A percentile compares a stretch with the other conserved stretches of the same genome.
Conservation (phyloP, 1,140 invertebrate genomes). For the Cherax quadricarinatus region DNA sequence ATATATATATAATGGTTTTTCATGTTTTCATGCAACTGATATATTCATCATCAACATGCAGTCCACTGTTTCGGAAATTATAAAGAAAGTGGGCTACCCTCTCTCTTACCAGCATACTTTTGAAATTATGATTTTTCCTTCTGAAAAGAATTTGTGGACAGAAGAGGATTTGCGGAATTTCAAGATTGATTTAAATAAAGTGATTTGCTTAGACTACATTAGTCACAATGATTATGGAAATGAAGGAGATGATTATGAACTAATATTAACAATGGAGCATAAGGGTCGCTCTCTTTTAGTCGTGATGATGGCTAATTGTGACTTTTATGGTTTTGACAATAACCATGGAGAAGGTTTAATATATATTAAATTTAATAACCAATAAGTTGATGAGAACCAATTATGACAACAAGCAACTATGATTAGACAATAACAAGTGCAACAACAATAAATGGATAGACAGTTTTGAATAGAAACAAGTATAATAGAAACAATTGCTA, state of each 20-base stretch:
- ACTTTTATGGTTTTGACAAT: background rate
- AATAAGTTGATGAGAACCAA: no score
- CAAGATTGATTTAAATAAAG: background rate
- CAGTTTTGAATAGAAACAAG: no score
- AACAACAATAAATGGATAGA: no score
- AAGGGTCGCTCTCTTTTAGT: conserved; percentile 4
- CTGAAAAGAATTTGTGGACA: background rate
- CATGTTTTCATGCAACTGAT: no score
- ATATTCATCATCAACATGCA: no score
- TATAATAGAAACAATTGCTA: no score
- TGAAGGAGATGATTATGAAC: background rate
- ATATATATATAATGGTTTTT: no score
- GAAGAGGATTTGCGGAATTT: conserved; percentile 1
- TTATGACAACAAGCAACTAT: no score
- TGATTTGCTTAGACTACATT: conserved; percentile 41
- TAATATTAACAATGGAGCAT: conserved; percentile 17
- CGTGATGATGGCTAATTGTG: conserved; percentile 12
- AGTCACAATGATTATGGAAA: background rate
- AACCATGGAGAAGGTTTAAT: conserved; percentile 34
- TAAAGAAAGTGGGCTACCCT: no score
- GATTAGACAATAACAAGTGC: no score
- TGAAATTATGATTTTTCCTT: conserved; percentile 12
- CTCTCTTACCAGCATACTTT: background rate
- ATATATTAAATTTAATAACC: conserved; percentile 8
- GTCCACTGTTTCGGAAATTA: no score